These are phyloP conservation scores for Eubucco bourcierii DNA, from an alignment of 2,113 vertebrate species.

Conservation along the genomic window DNA sequence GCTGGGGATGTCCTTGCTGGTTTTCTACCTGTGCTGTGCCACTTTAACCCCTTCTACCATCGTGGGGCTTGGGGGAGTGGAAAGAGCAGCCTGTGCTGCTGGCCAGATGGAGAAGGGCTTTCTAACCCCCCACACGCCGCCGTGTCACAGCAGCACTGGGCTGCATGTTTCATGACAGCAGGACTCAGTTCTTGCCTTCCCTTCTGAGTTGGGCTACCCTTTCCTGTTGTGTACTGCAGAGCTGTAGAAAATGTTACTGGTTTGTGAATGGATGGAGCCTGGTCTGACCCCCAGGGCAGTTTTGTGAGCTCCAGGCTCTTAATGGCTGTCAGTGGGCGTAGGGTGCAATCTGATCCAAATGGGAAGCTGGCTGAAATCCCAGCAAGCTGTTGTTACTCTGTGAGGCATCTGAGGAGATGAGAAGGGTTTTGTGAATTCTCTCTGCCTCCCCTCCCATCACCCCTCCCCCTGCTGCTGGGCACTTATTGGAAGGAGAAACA, in stretches of 20 bases:
- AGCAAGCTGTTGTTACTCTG: neutral
- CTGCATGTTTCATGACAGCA: neutral
- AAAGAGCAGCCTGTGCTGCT: neutral
- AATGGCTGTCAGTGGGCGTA: neutral
- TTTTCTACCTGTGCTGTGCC: neutral
- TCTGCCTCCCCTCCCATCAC: neutral
- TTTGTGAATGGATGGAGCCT: neutral
- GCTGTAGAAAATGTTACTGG: neutral
- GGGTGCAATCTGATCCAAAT: conserved; percentile 26
- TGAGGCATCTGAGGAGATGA: neutral
- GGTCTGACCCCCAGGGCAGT: neutral
- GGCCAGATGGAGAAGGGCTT: neutral
- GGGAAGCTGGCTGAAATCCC: conserved; percentile 38
- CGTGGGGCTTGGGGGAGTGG: neutral
- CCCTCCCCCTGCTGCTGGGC: neutral
- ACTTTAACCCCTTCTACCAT: accelerated
- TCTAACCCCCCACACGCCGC: neutral
- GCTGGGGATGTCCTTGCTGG: accelerated
- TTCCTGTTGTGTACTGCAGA: neutral
- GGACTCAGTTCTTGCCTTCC: neutral
- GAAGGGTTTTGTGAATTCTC: neutral
- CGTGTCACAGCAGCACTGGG: neutral
- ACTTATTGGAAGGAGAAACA: neutral
- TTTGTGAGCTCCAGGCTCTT: neutral
- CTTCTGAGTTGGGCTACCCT: neutral